A percentile compares a stretch with the other conserved stretches of the same genome.
These are phyloP conservation scores for Carcharodon carcharias DNA, from an alignment of 2,797 vertebrate genomes.

Conservation along the genomic window DNA sequence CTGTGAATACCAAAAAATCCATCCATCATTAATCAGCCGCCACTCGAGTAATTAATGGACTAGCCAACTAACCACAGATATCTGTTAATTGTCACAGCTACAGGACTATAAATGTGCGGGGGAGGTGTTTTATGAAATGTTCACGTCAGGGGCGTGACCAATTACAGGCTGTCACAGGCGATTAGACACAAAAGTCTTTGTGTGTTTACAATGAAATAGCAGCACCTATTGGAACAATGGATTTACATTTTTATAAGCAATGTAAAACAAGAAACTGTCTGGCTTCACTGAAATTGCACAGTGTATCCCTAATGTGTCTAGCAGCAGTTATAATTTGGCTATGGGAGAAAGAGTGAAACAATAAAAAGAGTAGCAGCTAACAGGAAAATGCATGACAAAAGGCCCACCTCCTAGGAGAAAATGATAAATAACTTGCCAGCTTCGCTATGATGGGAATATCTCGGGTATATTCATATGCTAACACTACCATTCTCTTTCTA, in stretches of 20 bases:
- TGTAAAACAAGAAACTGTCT: slow-evolving; percentile 27
- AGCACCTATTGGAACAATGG: slow-evolving; percentile 37
- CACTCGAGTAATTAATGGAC: slow-evolving; percentile 9
- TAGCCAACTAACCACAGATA: slow-evolving; percentile 25
- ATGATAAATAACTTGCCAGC: slow-evolving; percentile 33
- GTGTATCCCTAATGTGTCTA: slow-evolving; percentile 16
- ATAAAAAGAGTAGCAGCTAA: slow-evolving; percentile 12
- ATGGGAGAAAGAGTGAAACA: slow-evolving; percentile 31
- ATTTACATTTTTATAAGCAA: slow-evolving; percentile 30
- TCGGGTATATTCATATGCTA: slow-evolving; percentile 34
- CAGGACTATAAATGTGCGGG: slow-evolving; percentile 9
- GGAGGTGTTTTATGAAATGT: slow-evolving; percentile 27
- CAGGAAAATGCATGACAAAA: neutral
- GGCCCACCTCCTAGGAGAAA: slow-evolving; percentile 14
- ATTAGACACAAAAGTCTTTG: slow-evolving; percentile 30
- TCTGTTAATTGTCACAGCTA: slow-evolving; percentile 30
- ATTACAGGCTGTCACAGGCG: slow-evolving; percentile 30
- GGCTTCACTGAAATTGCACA: neutral
- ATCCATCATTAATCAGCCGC: slow-evolving; percentile 20
- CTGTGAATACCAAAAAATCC: neutral
- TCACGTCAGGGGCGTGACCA: slow-evolving; percentile 27
- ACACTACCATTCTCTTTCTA: slow-evolving; percentile 4
- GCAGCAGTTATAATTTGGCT: slow-evolving; percentile 30
- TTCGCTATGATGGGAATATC: slow-evolving; percentile 32
- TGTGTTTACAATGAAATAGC: slow-evolving; percentile 27